These are phyloP conservation scores for Caenorhabditis elegans DNA, from an alignment of 1,140 invertebrate genomes.

Conservation along the genomic window WBcel235 BX284603.4:4505001-4505500, in stretches of 20 bases:
- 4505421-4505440: neutral
- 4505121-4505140: conserved; percentile 2
- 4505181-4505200: neutral
- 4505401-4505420: no score
- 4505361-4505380: neutral
- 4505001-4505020: neutral
- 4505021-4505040: neutral
- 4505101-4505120: neutral
- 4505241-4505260: neutral
- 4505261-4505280: neutral
- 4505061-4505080: neutral
- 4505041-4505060: no score
- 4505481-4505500: neutral
- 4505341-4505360: neutral
- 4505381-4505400: no score
- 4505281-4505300: neutral
- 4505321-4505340: neutral
- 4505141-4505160: neutral
- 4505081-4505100: neutral
- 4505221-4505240: neutral
- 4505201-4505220: neutral
- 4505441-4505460: neutral
- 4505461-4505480: neutral
- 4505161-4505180: neutral
- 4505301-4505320: no score